Percentiles rank a stretch among this genome's conserved stretches.
Evolutionary conservation across 2,888 invertebrate genomes (phyloP).

Genomic region (Tenthredo scrophulariae): DNA sequence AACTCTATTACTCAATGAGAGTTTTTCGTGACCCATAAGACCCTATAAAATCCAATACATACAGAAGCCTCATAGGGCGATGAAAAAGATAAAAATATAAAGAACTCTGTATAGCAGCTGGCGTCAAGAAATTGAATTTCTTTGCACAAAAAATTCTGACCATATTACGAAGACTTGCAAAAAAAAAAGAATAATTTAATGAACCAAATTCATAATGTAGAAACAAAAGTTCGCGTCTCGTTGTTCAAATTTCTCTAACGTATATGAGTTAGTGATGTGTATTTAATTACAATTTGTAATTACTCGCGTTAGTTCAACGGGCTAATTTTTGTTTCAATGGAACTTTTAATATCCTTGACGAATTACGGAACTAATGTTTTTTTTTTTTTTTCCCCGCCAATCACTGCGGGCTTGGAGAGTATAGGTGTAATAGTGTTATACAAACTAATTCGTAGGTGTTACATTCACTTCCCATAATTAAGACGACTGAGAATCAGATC

Average conservation of each 20-base stretch:
- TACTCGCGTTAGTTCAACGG: neutral
- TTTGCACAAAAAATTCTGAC: neutral
- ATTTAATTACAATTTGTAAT: neutral
- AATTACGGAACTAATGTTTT: neutral
- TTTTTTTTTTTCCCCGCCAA: neutral
- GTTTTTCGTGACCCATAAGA: neutral
- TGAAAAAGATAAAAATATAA: neutral
- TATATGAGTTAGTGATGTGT: neutral
- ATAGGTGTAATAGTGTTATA: neutral
- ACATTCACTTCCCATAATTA: conserved; percentile 29
- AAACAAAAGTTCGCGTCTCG: conserved; percentile 3
- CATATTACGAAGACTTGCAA: neutral
- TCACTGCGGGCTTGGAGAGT: neutral
- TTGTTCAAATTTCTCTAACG: neutral
- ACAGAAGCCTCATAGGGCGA: conserved; percentile 10
- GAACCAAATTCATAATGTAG: neutral
- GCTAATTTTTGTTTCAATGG: neutral
- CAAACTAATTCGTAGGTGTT: conserved; percentile 11
- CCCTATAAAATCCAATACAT: conserved; percentile 2
- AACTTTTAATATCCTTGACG: neutral
- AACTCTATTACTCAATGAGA: conserved; percentile 5
- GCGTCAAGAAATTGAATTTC: conserved; percentile 14
- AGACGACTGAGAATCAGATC: neutral
- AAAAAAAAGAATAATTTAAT: neutral
- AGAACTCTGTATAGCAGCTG: neutral